Evolutionary conservation across 2,888 invertebrate genomes (phyloP).

Genomic region (Chloromyia formosa): DNA sequence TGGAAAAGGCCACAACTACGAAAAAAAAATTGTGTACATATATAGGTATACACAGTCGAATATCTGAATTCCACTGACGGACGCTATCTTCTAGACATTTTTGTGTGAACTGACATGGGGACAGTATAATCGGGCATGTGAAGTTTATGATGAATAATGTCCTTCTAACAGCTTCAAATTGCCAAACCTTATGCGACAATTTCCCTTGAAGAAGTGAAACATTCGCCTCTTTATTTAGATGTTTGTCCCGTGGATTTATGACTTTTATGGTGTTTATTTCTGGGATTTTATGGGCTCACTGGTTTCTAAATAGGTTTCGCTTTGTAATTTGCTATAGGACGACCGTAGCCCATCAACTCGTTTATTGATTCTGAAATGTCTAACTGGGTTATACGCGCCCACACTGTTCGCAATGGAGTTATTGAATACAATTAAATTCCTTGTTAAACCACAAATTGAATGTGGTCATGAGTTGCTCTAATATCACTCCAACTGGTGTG

Average conservation of each 20-base stretch:
- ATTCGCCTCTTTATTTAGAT: conserved; percentile 38
- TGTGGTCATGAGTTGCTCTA: conserved; percentile 3
- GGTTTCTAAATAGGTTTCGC: conserved; percentile 24
- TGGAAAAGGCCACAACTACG: neutral
- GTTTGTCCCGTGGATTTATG: conserved; percentile 37
- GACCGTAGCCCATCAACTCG: neutral
- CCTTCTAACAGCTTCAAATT: conserved; percentile 37
- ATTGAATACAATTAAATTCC: conserved; percentile 5
- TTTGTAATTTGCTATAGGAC: neutral
- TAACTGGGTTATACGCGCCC: neutral
- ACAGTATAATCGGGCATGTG: conserved; percentile 33
- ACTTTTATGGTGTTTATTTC: conserved; percentile 35
- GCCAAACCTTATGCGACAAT: conserved; percentile 41
- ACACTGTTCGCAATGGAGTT: neutral
- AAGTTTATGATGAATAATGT: conserved; percentile 41
- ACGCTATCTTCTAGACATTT: conserved; percentile 17
- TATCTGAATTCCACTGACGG: neutral
- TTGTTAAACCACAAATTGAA: neutral
- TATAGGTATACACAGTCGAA: too few species aligned
- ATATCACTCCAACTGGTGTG: neutral
- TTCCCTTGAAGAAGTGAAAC: conserved; percentile 20
- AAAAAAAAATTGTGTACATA: neutral
- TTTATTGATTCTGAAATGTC: neutral
- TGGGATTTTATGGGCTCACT: conserved; percentile 22
- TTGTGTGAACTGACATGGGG: neutral